Evolutionary conservation across 2,797 vertebrate species (phyloP), one percentile per base, ranked within the genome.

Genomic region (Rhinoraja longicauda): DNA sequence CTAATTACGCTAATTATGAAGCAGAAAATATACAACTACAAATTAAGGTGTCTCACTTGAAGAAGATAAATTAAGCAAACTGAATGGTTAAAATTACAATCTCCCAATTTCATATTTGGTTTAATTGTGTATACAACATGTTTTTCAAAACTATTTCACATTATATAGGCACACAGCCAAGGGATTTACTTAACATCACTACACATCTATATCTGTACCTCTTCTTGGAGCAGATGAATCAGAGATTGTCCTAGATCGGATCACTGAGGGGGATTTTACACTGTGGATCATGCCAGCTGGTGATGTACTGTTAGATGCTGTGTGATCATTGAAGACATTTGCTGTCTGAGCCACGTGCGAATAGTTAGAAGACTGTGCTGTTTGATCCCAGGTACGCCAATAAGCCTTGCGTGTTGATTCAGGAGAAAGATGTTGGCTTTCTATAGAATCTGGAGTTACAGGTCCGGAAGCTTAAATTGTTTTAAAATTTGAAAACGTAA

Each of bases 341-440:
- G 98, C 97, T 39, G 98, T 98, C 93, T 97, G 98, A 36, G 98
- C 97, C 76, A 97, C 96, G 93, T 98, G 97, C 93, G 98, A 97
- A 0, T 97, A 97, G 9, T 96, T 97, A 59, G 96, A 93, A 29
- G 97, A 96, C 0, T 97, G 97, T 94, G 96, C 96, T 86, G 97
- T 96, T 93, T 97, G 97, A 94, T 99, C 98, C 98, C 98, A 99
- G 0, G 98, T 98, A 94, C 98, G 97, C 94, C 98, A 99, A 95
- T 98, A 99, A 0, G 98, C 98, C 94, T 99, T 99, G 19, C 98
- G 96, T 53, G 97, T 98, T 13, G 99, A 99, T 94, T 99, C 99
- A 0, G 99, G 98, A 93, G 98, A 99, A 94, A 99, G 96, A 92
- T 99, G 98, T 93, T 99, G 98, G 70, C 97, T 98, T 95, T 99